Percentiles rank a stretch among this genome's conserved stretches.
phyloP scores from a whole-genome alignment of 2,113 vertebrate genomes.

The Tachycineta bicolor region DNA sequence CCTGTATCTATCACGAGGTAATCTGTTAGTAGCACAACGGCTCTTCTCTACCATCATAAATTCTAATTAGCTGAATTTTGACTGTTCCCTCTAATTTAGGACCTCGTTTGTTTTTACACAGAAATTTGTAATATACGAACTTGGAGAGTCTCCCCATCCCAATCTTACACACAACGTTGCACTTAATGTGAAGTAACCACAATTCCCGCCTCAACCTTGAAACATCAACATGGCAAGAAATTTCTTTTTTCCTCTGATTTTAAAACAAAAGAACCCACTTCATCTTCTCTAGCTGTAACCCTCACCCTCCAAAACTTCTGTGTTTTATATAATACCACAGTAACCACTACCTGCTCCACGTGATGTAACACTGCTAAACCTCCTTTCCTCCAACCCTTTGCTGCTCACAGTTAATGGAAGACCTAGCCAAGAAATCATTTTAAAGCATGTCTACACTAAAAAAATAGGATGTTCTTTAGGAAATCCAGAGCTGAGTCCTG shows the following conservation, averaged over 20 bases:
- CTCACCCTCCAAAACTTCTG: background rate
- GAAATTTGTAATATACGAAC: background rate
- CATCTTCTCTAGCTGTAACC: background rate
- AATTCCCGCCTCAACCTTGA: background rate
- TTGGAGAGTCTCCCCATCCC: background rate
- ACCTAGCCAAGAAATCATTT: background rate
- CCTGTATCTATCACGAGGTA: background rate
- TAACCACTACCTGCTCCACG: background rate
- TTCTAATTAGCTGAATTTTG: slow-evolving; percentile 1
- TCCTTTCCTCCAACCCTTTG: background rate
- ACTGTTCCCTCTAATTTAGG: background rate
- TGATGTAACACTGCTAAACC: background rate
- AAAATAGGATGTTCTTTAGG: background rate
- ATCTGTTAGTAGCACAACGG: background rate
- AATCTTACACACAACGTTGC: background rate
- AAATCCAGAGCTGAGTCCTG: background rate
- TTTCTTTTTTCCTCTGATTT: background rate
- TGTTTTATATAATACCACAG: background rate
- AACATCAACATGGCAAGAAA: background rate
- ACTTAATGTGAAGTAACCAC: background rate
- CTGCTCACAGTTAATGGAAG: background rate
- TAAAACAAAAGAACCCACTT: background rate
- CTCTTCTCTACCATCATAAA: background rate
- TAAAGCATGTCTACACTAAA: background rate
- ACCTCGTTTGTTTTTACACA: background rate